Percentiles rank a stretch among this genome's conserved stretches.
phyloP scores from a whole-genome alignment of 2,797 vertebrate genomes.

The Sebastes taczanowskii region DNA sequence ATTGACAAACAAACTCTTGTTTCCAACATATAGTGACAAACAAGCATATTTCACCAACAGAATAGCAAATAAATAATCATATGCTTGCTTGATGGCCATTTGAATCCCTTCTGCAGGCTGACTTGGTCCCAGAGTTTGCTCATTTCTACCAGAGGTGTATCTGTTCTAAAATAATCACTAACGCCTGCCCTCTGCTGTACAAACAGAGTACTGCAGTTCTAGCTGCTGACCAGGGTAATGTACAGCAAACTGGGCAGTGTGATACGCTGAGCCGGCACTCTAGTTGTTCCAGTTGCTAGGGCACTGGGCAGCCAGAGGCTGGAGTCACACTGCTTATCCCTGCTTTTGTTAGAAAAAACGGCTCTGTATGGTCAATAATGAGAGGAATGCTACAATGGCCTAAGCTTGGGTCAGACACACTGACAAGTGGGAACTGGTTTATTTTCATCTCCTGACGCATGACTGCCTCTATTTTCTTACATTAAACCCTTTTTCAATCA shows the following conservation, averaged over 20 bases:
- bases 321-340: constrained; percentile 55
- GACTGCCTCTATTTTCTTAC: background rate
- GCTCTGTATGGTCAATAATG: constrained; percentile 39
- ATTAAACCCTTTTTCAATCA: background rate
- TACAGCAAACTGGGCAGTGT: constrained; percentile 23
- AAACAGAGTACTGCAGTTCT: constrained; percentile 15
- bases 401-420: constrained; percentile 32
- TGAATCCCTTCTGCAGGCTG: background rate
- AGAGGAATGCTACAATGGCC: constrained; percentile 49
- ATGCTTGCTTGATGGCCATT: background rate
- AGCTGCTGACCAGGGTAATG: background rate
- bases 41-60: background rate
- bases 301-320: constrained; percentile 36
- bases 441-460: background rate
- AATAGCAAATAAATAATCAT: background rate
- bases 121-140: background rate
- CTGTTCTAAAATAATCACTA: background rate
- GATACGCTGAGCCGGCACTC: constrained; percentile 62
- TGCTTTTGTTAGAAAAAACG: constrained; percentile 62
- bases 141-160: background rate
- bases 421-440: background rate
- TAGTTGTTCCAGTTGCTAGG: constrained; percentile 47
- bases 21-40: no score
- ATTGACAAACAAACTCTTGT: no score
- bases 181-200: constrained; percentile 60